Evolutionary conservation across 2,888 invertebrate species (phyloP).

Genomic region (Drosophila phalerata): DNA sequence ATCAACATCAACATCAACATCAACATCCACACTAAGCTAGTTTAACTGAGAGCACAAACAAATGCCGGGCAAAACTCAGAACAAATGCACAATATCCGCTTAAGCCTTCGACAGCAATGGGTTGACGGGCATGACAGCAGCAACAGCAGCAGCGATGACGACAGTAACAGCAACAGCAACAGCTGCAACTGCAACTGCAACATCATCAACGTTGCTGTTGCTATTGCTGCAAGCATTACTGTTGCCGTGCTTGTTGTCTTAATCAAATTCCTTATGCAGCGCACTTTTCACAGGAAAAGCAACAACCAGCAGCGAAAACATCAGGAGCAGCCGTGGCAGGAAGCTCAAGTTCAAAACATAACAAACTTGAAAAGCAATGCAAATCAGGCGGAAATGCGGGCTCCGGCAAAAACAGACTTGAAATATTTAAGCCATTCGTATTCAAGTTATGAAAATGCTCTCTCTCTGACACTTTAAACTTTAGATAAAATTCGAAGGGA

Average conservation of each 20-base stretch:
- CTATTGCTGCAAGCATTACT: conserved; percentile 43
- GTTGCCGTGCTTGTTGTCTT: conserved; percentile 67
- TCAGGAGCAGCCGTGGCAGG: conserved; percentile 59
- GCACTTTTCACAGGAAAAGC: conserved; percentile 73
- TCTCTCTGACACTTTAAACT: conserved; percentile 56
- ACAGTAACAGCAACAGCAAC: conserved; percentile 26
- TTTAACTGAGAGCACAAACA: conserved; percentile 73
- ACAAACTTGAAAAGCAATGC: conserved; percentile 79
- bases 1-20: conserved; percentile 51
- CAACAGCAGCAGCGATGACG: conserved; percentile 18
- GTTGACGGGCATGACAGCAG: conserved; percentile 44
- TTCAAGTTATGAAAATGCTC: conserved; percentile 59
- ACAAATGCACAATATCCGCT: conserved; percentile 77
- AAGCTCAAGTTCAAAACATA: conserved; percentile 79
- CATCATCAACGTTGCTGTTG: conserved; percentile 59
- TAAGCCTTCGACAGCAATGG: conserved; percentile 77
- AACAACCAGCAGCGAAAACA: conserved; percentile 55
- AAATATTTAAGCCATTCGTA: conserved; percentile 33
- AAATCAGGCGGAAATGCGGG: conserved; percentile 80
- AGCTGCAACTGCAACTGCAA: conserved; percentile 56
- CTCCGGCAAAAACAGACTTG: conserved; percentile 36
- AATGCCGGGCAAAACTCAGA: conserved; percentile 64
- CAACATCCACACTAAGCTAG: conserved; percentile 65
- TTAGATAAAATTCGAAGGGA: conserved; percentile 19
- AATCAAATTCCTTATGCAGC: conserved; percentile 77